Evolutionary conservation across 92 coral and sea anemone species (phyloP).

Genomic region (Actinostola sp.): DNA sequence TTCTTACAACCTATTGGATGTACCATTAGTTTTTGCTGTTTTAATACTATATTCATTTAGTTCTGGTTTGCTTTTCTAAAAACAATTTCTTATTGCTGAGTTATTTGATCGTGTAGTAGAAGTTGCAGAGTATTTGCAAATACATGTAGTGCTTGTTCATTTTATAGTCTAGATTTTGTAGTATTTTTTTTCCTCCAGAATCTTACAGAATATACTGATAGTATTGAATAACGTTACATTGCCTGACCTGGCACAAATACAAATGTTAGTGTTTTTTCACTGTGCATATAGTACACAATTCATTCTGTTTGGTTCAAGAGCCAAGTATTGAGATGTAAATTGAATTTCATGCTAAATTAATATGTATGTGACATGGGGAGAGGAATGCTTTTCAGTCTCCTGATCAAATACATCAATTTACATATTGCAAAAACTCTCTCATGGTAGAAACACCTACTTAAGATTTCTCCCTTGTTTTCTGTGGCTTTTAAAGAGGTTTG

Average conservation of each 20-base stretch:
- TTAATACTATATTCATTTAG: not conserved
- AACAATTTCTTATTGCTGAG: not conserved
- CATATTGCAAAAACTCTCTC: too few species aligned
- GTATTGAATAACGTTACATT: too few species aligned
- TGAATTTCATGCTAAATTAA: slow-evolving; percentile 1
- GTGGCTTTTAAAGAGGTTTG: too few species aligned
- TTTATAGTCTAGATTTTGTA: not conserved
- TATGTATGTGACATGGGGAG: not conserved
- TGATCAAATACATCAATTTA: too few species aligned
- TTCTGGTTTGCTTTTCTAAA: too few species aligned
- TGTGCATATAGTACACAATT: not conserved
- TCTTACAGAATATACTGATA: too few species aligned
- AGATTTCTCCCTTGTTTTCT: too few species aligned
- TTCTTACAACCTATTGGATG: not conserved
- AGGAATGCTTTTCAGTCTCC: not conserved
- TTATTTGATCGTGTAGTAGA: not conserved
- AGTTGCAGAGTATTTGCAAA: not conserved
- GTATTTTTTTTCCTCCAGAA: not conserved
- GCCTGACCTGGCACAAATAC: too few species aligned
- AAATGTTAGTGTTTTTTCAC: too few species aligned
- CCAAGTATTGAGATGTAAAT: slow-evolving; percentile 32
- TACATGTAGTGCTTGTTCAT: not conserved
- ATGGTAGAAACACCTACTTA: too few species aligned
- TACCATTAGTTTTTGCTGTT: not conserved
- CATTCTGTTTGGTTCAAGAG: not conserved